Evolutionary conservation across 1,140 invertebrate genomes (phyloP), one percentile per base, ranked within the genome.

Genomic region (Nomia melanderi): DNA sequence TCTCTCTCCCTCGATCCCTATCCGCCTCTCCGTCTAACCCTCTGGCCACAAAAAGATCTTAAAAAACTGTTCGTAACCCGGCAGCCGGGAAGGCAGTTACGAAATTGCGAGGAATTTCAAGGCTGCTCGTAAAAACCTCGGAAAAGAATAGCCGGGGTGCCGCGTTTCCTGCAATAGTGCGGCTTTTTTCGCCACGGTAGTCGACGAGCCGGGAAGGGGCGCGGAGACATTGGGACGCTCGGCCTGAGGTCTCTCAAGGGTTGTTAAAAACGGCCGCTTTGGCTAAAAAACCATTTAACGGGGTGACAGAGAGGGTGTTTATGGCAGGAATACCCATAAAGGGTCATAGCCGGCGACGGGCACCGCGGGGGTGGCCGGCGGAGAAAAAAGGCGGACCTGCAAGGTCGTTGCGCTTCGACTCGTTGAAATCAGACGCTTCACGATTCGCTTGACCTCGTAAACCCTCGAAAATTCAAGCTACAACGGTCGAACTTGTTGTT

Each of bases 101-200:
- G 83, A 72, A 88, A 88, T 88, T 82, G 80, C 87, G 76, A 82
- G 71, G 85, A 88, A 88, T 88, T 80, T 86, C 90, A 91, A 92
- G 90, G 91, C 83, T 88, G 78, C 69, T 82, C 81, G 81, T 88
- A 85, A 90, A 84, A 89, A 81, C 59, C 69, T 71, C 65, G 78
- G 65, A 69, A 67, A 79, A 89, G 85, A 91, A 90, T 87, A 81
- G 86, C 74, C 86, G 65, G 82, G 31, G 77, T 75, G 70, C 77
- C 64, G 74, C 39, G 77, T 83, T 92, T 92, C 91, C 91, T 91
- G 87, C 87, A 92, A 92, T 86, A 91, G 85, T 86, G 87, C 77
- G 88, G 89, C 87, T 86, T 85, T 88, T 87, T 84, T 79, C 81
- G 81, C 62, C 81, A 76, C 80, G 77, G 65, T 66, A 63, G 62